Base-by-base conservation (phyloP, 2,888 invertebrate genomes). In the Acrobeloides nanus region DNA sequence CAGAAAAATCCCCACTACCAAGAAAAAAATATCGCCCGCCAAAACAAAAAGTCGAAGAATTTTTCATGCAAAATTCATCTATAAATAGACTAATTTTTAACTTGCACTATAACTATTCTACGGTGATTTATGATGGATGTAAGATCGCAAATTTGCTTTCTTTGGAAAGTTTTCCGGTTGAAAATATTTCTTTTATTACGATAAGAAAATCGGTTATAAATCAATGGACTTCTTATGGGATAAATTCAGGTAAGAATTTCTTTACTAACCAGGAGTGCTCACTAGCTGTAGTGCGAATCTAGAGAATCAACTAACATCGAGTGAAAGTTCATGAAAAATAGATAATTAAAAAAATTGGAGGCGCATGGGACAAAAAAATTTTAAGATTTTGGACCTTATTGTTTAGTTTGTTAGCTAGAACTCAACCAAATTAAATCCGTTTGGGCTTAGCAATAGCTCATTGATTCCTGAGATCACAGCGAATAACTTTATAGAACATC, bases 161-260 rank as follows among this genome's bases (percentile, higher is more conserved):
- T 4, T 20, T 27, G 12, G 31, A 39, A 17, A 41, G 27, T 17
- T 12, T 42, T 10, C 21, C 41, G 17, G 21, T 45, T 7, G 41
- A 38, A 8, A 43, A 55, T 18, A 40, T 50, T 24, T 26, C 29
- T 3, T 15, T 24, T n/a, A 25, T 61, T 12, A n/a, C 25, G 7
- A 48, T 56, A 38, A 33, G 29, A 18, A 47, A 51, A 7, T 56
- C 45, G 4, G 24, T 38, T 8, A 40, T 56, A 10, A 39, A 26
- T 12, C 59, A 59, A 18, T 61, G 59, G 55, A 47, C 51, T 31
- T 21, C 57, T 1, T 49, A 54, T 32, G 44, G 42, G 10, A 12
- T 54, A 10, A 46, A 21, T 15, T 43, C 53, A 5, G 51, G 23
- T 4, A 20, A 24, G 8, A 45, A 44, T 12, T 44, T 53, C 17